Base-by-base conservation (phyloP, 2,797 vertebrate species). In the Taeniopygia guttata region DNA sequence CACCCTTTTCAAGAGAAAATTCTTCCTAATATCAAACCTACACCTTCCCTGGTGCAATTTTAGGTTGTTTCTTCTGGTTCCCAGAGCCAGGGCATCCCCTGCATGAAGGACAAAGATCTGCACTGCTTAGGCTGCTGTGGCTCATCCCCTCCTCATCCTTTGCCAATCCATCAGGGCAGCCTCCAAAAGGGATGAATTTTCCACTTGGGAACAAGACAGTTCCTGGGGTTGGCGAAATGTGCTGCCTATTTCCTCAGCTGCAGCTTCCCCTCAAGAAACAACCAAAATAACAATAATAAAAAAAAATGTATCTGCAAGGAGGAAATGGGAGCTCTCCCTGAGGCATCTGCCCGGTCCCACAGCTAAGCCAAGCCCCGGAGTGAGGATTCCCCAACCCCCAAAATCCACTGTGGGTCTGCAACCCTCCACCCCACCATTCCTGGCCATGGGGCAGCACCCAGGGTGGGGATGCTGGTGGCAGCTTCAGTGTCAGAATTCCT, bases 231-330 rank as follows among this genome's bases (percentile, higher is more conserved):
- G 1, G n/a, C 92, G 72, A 76, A 89, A 91, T 74, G 79, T 0
- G 1, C 56, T 84, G 81, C 87, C 89, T 69, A 63, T 66, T 81
- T 87, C 93, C 76, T 92, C 89, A 86, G 84, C 79, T 88, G 87
- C 69, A 88, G 82, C 30, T 40, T 76, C 78, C 42, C 38, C 69
- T 69, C 73, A 38, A 92, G 79, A 78, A 92, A 87, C 48, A 83
- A 60, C 32, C 29, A 74, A 54, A 87, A 87, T 26, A 62, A 84
- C 16, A 78, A 49, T 12, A 49, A 46, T 10, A 38, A 10, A 23
- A 34, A 46, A 10, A 23, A 34, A 30, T 18, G 25, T 2, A 72
- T 27, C 69, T 81, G 30, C 34, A 46, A 54, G 59, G 38, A 93
- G 60, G 73, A 84, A 78, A 76, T 34, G 17, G 60, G 51, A 91